phyloP scores from a whole-genome alignment of 2,113 vertebrate genomes.

The Podarcis muralis region DNA sequence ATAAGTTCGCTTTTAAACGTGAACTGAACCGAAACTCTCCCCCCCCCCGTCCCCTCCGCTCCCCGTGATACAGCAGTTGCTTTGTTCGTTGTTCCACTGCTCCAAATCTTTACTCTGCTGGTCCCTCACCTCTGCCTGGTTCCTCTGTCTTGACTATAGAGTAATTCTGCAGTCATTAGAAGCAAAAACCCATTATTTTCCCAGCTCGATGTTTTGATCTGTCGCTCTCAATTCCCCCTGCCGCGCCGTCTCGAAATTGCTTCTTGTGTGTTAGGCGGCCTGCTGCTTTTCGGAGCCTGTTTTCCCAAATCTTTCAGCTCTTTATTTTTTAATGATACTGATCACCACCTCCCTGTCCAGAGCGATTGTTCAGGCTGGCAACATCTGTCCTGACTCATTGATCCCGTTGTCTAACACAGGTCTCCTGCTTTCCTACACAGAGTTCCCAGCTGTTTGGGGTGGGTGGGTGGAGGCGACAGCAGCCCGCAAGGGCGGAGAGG shows the following conservation, averaged over 20 bases:
- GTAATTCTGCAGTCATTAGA: background rate
- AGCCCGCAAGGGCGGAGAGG: background rate
- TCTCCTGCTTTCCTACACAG: background rate
- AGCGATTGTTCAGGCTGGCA: background rate
- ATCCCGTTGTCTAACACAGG: fast-evolving
- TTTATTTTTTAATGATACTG: conserved; percentile 4
- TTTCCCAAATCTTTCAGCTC: background rate
- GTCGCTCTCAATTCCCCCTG: conserved; percentile 7
- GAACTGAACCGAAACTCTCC: no score
- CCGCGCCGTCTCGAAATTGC: fast-evolving
- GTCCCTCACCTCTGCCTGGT: background rate
- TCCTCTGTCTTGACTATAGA: background rate
- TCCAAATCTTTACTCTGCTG: background rate
- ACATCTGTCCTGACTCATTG: background rate
- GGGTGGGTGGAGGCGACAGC: background rate
- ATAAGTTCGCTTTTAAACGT: no score
- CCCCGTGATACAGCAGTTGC: no score
- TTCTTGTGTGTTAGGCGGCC: background rate
- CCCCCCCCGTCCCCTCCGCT: no score
- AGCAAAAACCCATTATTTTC: conserved; percentile 21
- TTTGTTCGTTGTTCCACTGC: background rate
- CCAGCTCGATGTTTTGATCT: background rate
- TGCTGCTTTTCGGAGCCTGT: background rate
- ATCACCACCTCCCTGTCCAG: background rate
- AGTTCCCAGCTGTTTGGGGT: background rate